Evolutionary conservation across 1,140 invertebrate genomes (phyloP).

Genomic region (Scylla paramamosain): DNA sequence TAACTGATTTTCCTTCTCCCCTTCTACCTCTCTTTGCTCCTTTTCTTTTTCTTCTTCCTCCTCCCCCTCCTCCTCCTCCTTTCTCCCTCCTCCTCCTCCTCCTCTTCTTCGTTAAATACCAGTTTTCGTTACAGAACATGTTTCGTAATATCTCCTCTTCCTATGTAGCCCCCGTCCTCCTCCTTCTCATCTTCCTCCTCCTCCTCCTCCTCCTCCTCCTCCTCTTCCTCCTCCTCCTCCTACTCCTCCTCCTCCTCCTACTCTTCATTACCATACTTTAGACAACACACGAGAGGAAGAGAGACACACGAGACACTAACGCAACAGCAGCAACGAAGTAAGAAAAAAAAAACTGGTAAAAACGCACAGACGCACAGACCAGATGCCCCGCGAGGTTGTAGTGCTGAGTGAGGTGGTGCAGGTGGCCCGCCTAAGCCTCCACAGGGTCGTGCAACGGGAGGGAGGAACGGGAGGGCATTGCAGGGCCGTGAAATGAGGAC

Average conservation of each 20-base stretch:
- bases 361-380: background rate
- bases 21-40: no score
- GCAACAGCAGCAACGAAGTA: no score
- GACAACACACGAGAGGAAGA: background rate
- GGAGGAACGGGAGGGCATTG: background rate
- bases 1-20: no score
- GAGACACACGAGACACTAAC: background rate
- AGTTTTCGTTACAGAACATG: no score
- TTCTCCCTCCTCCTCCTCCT: no score
- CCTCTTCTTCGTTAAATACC: no score
- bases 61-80: no score
- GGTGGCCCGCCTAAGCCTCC: background rate
- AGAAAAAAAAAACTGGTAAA: background rate
- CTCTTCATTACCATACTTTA: background rate
- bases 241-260: background rate
- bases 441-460: background rate
- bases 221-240: background rate
- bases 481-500: background rate
- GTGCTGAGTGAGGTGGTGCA: background rate
- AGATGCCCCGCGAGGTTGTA: background rate
- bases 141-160: no score
- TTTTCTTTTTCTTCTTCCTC: no score
- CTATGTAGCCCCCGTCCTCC: no score
- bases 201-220: background rate
- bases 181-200: no score